Percentiles rank a stretch among this genome's conserved stretches.
Conservation (phyloP, 2,113 vertebrate genomes). For the Ophthalmolycus amberensis region DNA sequence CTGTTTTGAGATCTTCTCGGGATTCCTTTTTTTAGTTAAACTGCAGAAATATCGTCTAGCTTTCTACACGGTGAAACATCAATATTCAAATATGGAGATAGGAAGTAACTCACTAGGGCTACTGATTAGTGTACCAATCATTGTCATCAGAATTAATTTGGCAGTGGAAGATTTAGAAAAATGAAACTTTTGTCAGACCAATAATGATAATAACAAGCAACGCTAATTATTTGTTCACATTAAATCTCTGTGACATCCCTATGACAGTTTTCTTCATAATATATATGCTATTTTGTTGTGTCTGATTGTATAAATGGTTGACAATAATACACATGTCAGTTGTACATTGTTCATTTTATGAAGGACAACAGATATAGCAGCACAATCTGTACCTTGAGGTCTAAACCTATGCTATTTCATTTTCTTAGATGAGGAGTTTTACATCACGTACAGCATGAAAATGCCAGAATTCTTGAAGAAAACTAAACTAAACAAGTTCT, state of each 20-base stretch:
- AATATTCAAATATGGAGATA: slow-evolving; percentile 72
- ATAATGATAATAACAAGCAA: slow-evolving; percentile 37
- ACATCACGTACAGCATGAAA: too few relatives aligned
- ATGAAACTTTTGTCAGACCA: slow-evolving; percentile 55
- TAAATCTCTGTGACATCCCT: neutral
- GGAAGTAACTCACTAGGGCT: slow-evolving; percentile 64
- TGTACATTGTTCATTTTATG: slow-evolving; percentile 23
- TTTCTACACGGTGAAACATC: slow-evolving; percentile 66
- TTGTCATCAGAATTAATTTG: slow-evolving; percentile 69
- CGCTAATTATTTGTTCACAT: slow-evolving; percentile 5
- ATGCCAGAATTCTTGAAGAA: neutral
- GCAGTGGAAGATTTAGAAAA: slow-evolving; percentile 55
- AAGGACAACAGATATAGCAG: slow-evolving; percentile 1
- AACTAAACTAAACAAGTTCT: neutral
- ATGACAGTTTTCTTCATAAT: slow-evolving; percentile 2
- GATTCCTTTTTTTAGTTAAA: slow-evolving; percentile 61
- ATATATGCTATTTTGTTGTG: too few relatives aligned
- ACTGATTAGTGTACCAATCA: slow-evolving; percentile 69
- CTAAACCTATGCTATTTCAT: neutral
- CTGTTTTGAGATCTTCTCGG: slow-evolving; percentile 44
- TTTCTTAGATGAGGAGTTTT: neutral
- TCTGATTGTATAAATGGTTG: neutral
- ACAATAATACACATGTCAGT: neutral
- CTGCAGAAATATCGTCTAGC: slow-evolving; percentile 51
- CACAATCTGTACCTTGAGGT: neutral